A percentile compares a stretch with the other conserved stretches of the same genome.
Evolutionary conservation across 2,888 invertebrate genomes (phyloP).

Genomic region (Fragum whitleyi): DNA sequence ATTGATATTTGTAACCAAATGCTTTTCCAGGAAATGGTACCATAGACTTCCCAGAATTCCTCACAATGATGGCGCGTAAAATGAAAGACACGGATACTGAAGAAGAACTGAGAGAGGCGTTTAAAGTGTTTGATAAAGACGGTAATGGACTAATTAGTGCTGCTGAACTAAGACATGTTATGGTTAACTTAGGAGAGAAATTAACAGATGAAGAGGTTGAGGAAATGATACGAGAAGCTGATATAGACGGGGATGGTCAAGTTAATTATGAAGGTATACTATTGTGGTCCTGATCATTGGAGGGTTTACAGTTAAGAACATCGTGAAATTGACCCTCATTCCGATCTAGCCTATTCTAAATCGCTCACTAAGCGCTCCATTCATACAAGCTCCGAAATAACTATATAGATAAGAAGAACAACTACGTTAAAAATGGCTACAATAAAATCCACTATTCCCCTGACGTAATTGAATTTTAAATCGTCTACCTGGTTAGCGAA

Average conservation of each 20-base stretch:
- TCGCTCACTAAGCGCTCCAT: no score
- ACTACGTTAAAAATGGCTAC: no score
- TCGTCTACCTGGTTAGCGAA: no score
- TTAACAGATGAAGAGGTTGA: neutral
- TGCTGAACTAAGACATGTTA: neutral
- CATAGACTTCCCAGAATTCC: constrained; percentile 1
- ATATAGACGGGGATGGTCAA: neutral
- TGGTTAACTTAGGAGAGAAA: neutral
- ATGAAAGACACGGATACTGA: neutral
- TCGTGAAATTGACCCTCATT: no score
- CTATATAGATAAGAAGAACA: no score
- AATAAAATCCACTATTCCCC: no score
- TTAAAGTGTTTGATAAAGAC: neutral
- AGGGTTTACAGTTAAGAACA: no score
- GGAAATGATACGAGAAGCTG: neutral
- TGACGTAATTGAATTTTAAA: no score
- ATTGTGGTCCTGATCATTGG: no score
- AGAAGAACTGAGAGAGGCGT: neutral
- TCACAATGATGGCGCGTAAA: neutral
- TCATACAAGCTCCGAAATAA: no score
- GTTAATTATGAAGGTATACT: neutral
- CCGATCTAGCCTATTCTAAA: no score
- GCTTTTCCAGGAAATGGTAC: neutral
- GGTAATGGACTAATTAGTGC: neutral
- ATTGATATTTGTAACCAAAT: no score